A percentile compares a stretch with the other conserved stretches of the same genome.
These are phyloP conservation scores for Lacanobia oleracea DNA, from an alignment of 2,888 invertebrate genomes.

Conservation along the genomic window DNA sequence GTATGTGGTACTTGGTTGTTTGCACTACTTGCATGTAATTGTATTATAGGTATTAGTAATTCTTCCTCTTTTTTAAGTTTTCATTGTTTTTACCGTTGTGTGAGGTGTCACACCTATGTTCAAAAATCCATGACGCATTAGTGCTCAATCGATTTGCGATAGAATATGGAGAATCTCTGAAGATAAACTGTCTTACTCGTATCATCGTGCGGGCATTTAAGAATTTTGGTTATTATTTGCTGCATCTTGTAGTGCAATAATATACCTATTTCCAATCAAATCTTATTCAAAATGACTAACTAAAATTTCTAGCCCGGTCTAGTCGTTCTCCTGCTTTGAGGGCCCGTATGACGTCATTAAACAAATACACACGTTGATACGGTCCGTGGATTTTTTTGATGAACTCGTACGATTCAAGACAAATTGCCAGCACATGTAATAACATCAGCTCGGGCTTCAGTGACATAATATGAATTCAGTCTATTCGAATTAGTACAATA, in stretches of 20 bases:
- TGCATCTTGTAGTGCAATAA: neutral
- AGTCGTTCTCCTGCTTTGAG: neutral
- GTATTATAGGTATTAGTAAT: slow-evolving; percentile 58
- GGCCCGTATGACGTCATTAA: neutral
- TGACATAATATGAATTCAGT: no score
- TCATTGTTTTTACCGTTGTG: slow-evolving; percentile 13
- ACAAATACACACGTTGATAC: neutral
- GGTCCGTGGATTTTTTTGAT: neutral
- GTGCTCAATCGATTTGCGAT: neutral
- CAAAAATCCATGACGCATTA: neutral
- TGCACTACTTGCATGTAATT: slow-evolving; percentile 61
- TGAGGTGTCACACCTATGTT: neutral
- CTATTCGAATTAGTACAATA: neutral
- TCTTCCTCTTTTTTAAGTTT: slow-evolving; percentile 52
- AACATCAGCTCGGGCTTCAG: no score
- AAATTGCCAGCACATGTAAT: neutral
- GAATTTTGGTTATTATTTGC: neutral
- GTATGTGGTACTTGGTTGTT: slow-evolving; percentile 44
- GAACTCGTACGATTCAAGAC: neutral
- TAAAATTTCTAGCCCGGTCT: no score
- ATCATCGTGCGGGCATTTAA: neutral
- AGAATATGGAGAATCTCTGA: neutral
- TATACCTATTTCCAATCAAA: neutral
- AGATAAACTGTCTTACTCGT: neutral
- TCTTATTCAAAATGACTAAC: neutral